Conservation (phyloP, 2,888 invertebrate genomes). For the Clusia tigrina region DNA sequence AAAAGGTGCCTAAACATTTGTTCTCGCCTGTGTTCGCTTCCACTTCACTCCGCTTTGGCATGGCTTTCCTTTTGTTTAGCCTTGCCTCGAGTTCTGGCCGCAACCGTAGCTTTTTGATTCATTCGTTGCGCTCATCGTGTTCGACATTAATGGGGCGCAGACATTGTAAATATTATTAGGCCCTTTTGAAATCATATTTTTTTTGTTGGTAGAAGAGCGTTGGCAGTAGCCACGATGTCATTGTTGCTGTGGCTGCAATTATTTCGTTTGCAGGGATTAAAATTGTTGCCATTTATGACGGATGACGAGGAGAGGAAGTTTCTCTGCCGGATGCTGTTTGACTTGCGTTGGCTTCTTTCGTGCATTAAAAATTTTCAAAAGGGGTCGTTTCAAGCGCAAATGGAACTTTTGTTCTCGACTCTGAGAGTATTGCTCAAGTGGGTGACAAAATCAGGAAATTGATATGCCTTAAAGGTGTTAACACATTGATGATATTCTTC, state of each 20-base stretch:
- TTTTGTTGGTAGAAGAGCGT: background rate
- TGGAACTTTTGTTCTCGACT: slow-evolving; percentile 47
- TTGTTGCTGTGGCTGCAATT: slow-evolving; percentile 43
- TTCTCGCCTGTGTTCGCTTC: slow-evolving; percentile 31
- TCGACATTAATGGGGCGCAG: slow-evolving; percentile 29
- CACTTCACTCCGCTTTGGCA: slow-evolving; percentile 14
- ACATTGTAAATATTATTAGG: slow-evolving; percentile 51
- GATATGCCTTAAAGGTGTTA: slow-evolving; percentile 6
- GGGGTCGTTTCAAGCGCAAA: slow-evolving; percentile 46
- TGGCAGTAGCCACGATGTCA: slow-evolving; percentile 25
- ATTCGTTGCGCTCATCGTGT: background rate
- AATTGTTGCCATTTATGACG: slow-evolving; percentile 34
- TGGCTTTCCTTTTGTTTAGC: slow-evolving; percentile 14
- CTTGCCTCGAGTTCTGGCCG: slow-evolving; percentile 7
- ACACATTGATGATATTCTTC: no score
- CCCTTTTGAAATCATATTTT: slow-evolving; percentile 13
- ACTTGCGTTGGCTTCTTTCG: slow-evolving; percentile 34
- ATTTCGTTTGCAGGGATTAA: slow-evolving; percentile 34
- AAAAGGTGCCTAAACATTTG: slow-evolving; percentile 51
- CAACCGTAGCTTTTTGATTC: background rate
- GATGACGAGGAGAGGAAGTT: slow-evolving; percentile 13
- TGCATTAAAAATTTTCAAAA: slow-evolving; percentile 11
- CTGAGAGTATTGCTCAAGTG: slow-evolving; percentile 35
- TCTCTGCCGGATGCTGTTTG: slow-evolving; percentile 49
- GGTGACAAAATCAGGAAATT: slow-evolving; percentile 48